These are phyloP conservation scores for Porites australiensis DNA, from an alignment of 64 coral and sea anemone species.

Conservation along the genomic window DNA sequence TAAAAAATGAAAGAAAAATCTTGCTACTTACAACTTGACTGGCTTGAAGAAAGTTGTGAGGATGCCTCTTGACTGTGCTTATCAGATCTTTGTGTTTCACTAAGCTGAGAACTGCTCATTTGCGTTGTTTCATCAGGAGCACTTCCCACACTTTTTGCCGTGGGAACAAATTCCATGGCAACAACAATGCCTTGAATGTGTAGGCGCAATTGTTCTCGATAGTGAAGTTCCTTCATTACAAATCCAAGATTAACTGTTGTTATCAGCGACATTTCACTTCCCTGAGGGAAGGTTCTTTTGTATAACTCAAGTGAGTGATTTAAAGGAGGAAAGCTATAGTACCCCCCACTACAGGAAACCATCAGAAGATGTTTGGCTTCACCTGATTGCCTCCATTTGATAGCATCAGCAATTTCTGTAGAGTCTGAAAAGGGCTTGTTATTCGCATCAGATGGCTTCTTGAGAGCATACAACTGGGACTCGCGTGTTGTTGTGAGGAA, in stretches of 20 bases:
- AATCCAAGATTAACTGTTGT: conserved; percentile 63
- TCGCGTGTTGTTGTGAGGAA: conserved; percentile 72
- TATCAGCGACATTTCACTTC: conserved; percentile 48
- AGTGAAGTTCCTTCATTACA: conserved; percentile 66
- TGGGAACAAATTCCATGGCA: conserved; percentile 73
- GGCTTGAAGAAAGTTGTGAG: neutral
- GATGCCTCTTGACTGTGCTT: neutral
- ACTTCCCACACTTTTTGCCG: neutral
- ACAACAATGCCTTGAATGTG: conserved; percentile 70
- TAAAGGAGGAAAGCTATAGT: conserved; percentile 64
- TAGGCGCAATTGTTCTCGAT: conserved; percentile 35
- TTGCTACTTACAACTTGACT: neutral
- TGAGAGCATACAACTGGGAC: conserved; percentile 53
- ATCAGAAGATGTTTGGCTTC: conserved; percentile 64
- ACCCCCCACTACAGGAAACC: conserved; percentile 44
- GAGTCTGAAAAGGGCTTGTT: conserved; percentile 46
- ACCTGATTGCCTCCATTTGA: conserved; percentile 56
- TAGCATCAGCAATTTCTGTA: conserved; percentile 1
- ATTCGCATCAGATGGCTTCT: conserved; percentile 33
- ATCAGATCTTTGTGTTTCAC: neutral
- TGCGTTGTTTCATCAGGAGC: neutral
- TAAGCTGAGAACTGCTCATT: conserved; percentile 11
- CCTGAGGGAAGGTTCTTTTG: conserved; percentile 32
- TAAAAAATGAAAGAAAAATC: no score
- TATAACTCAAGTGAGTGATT: conserved; percentile 50